Percentiles rank a stretch among this genome's conserved stretches.
phyloP scores from a whole-genome alignment of 2,888 invertebrate species.

The Drosophila prostipennis region DNA sequence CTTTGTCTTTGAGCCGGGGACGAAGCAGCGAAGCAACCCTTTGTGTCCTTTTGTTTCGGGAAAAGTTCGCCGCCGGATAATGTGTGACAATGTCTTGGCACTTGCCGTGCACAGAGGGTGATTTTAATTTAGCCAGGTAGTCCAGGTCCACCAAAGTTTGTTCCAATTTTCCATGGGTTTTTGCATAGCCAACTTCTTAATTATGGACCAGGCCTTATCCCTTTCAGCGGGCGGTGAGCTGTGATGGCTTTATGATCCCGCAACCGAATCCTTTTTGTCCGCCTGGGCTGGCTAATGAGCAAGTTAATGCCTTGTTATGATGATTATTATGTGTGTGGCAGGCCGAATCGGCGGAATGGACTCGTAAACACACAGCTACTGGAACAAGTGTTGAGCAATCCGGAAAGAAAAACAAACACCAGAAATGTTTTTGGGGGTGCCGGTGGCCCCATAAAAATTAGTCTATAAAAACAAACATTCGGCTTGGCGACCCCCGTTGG shows the following conservation, averaged over 20 bases:
- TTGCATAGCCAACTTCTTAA: conserved; percentile 81
- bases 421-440: conserved; percentile 25
- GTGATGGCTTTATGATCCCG: conserved; percentile 81
- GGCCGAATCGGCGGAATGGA: conserved; percentile 25
- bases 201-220: conserved; percentile 62
- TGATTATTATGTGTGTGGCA: conserved; percentile 68
- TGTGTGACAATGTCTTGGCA: conserved; percentile 72
- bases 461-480: conserved; percentile 77
- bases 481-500: conserved; percentile 79
- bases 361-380: conserved; percentile 42
- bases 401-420: conserved; percentile 61
- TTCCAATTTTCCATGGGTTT: conserved; percentile 60
- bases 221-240: conserved; percentile 73
- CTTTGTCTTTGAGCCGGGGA: conserved; percentile 35
- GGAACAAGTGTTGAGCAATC: conserved; percentile 72
- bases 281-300: conserved; percentile 60
- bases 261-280: conserved; percentile 67
- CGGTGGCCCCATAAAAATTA: conserved; percentile 71
- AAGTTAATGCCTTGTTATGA: conserved; percentile 76
- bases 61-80: conserved; percentile 44
- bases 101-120: conserved; percentile 73
- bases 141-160: conserved; percentile 31
- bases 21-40: conserved; percentile 29
- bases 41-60: conserved; percentile 37
- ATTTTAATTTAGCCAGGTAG: conserved; percentile 70